Evolutionary conservation across 30 jellyfish, hydroid and myxozoan species (phyloP).

Genomic region (Hydra vulgaris): DNA sequence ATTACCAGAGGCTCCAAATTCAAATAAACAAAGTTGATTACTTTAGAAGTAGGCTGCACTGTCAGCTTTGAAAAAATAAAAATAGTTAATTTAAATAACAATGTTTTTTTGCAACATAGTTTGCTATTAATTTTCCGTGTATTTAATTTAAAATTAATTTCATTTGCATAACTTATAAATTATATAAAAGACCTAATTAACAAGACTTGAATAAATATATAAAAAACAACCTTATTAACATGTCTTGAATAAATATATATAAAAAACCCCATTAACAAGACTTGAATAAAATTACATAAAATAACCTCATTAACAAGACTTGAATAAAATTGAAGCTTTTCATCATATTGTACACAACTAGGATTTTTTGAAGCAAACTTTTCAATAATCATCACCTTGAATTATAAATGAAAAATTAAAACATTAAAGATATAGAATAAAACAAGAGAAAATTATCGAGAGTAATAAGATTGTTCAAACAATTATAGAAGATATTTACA

Average conservation of each 20-base stretch:
- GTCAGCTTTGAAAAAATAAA: slow-evolving; percentile 36
- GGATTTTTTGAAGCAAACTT: slow-evolving; percentile 82
- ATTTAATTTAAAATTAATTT: too few species aligned
- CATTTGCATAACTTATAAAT: too few species aligned
- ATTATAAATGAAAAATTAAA: background rate
- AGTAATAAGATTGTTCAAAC: too few species aligned
- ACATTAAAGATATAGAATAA: too few species aligned
- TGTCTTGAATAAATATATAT: too few species aligned
- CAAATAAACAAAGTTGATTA: slow-evolving; percentile 64
- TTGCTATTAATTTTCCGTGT: too few species aligned
- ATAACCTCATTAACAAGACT: slow-evolving; percentile 69
- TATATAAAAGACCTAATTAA: too few species aligned
- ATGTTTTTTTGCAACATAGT: background rate
- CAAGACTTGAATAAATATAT: too few species aligned
- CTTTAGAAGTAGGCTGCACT: slow-evolving; percentile 50
- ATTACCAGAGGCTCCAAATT: slow-evolving; percentile 79
- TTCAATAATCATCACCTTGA: slow-evolving; percentile 62
- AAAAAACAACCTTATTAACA: too few species aligned
- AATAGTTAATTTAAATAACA: background rate
- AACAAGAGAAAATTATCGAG: too few species aligned
- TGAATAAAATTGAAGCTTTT: slow-evolving; percentile 75
- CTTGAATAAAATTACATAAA: background rate
- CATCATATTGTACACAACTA: slow-evolving; percentile 86
- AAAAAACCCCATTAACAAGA: background rate
- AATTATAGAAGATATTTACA: too few species aligned